A percentile compares a stretch with the other conserved stretches of the same genome.
These are phyloP conservation scores for Tetranychus truncatus DNA, from an alignment of 2,888 invertebrate species.

Conservation along the genomic window DNA sequence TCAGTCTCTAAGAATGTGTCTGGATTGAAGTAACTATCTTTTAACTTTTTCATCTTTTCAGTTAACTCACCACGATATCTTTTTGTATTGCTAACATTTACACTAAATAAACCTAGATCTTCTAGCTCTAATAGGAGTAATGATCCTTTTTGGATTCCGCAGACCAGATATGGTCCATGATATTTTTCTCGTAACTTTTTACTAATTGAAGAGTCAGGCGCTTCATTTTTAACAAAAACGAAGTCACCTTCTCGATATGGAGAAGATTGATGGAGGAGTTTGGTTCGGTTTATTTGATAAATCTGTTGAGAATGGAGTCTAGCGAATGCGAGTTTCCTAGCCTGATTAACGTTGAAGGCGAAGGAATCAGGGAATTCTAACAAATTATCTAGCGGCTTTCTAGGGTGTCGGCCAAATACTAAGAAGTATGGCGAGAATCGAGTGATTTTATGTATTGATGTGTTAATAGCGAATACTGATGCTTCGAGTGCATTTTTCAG, in stretches of 20 bases:
- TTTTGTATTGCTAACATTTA: too few species aligned
- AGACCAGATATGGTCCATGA: neutral
- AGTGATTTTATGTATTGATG: neutral
- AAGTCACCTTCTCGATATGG: neutral
- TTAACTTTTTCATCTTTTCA: too few species aligned
- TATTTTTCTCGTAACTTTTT: neutral
- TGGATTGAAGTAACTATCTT: too few species aligned
- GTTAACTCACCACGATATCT: too few species aligned
- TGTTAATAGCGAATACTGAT: neutral
- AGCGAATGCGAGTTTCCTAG: neutral
- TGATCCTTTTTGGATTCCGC: neutral
- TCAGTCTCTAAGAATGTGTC: too few species aligned
- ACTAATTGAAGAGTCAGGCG: neutral
- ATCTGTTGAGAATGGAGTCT: neutral
- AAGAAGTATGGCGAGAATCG: neutral
- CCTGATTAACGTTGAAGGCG: neutral
- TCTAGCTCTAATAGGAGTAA: neutral
- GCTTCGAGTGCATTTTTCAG: neutral
- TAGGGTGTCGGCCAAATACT: neutral
- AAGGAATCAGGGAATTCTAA: neutral
- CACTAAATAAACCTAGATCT: neutral
- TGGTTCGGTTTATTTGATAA: neutral
- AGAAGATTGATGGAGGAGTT: neutral
- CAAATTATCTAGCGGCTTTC: neutral
- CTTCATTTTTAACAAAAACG: neutral